Base-by-base conservation (phyloP, 2,797 vertebrate genomes). In the Sternarchorhynchus goeldii region DNA sequence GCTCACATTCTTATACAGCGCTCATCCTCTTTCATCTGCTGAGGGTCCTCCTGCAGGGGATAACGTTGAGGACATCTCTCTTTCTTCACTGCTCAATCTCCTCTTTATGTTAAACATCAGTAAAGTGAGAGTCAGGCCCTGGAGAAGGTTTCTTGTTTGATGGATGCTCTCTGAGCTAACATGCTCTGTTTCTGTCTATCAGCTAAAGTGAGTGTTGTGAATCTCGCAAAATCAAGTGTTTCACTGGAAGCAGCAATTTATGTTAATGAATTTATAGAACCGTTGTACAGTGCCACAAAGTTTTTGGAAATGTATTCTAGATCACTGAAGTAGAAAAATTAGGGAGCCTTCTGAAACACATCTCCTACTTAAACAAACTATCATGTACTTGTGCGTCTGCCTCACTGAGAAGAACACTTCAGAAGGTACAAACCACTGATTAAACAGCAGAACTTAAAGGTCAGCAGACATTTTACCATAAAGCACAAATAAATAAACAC, bases 31-130 rank as follows among this genome's bases (percentile, higher is more conserved):
- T 29, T 60, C 20, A 21, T 60, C 32, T 55, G 57, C 69, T 71
- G 55, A 58, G 69, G 53, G n/a, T 3, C 16, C 17, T 60, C 21
- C 25, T 32, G 21, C 45, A 45, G n/a, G 20, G 62, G 64, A 67
- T 45, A 69, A 32, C 50, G 16, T 25, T n/a, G 60, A 68, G 31
- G 18, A 66, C 64, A 39, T 58, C 63, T 50, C 59, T 68, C 59
- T 55, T 21, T 66, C 39, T 59, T 31, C 85, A 90, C 88, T 86
- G 82, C 87, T 71, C 86, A 86, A 87, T 86, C 86, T 89, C 87
- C 88, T 84, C 86, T 88, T 88, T 90, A 90, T 92, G 89, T 91
- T 89, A 91, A 91, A 90, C 90, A 90, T 92, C 89, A 92, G 87
- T 89, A 86, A 90, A 89, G 86, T 81, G 89, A 87, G 83, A 89